Conservation (phyloP, 2,797 vertebrate genomes). For the Eulemur rubriventer region DNA sequence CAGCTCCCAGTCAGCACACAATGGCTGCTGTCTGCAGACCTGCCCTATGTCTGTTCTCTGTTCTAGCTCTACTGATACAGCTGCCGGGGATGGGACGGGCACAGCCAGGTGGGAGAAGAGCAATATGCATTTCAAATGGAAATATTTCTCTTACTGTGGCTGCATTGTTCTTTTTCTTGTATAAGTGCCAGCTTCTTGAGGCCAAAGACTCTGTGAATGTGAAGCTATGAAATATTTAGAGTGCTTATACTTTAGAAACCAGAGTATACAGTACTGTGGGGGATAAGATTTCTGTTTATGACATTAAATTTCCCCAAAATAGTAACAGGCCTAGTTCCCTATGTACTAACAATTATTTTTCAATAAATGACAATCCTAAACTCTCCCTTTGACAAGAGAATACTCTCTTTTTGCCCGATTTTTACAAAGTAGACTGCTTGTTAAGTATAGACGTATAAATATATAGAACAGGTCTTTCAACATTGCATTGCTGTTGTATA, state of each 20-base stretch:
- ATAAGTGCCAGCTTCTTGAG: background rate
- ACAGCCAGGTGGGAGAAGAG: background rate
- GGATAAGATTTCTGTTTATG: conserved; percentile 47
- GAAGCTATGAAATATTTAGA: background rate
- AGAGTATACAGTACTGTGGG: background rate
- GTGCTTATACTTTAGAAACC: conserved; percentile 20
- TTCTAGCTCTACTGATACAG: background rate
- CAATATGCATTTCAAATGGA: background rate
- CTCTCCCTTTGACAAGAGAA: background rate
- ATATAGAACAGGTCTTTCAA: background rate
- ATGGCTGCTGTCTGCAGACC: background rate
- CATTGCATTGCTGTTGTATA: background rate
- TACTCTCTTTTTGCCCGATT: background rate
- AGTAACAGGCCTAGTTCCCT: background rate
- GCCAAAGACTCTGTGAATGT: background rate
- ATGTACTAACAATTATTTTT: conserved; percentile 36
- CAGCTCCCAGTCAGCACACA: background rate
- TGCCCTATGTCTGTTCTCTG: background rate
- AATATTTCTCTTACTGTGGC: background rate
- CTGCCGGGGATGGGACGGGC: background rate
- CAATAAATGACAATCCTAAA: conserved; percentile 35
- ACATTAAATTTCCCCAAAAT: background rate
- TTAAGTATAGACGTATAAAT: background rate
- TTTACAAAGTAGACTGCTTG: conserved; percentile 37
- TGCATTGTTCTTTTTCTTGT: background rate